Percentiles rank a stretch among this genome's conserved stretches.
These are phyloP conservation scores for Acleris cristana DNA, from an alignment of 2,888 invertebrate genomes.

Conservation along the genomic window DNA sequence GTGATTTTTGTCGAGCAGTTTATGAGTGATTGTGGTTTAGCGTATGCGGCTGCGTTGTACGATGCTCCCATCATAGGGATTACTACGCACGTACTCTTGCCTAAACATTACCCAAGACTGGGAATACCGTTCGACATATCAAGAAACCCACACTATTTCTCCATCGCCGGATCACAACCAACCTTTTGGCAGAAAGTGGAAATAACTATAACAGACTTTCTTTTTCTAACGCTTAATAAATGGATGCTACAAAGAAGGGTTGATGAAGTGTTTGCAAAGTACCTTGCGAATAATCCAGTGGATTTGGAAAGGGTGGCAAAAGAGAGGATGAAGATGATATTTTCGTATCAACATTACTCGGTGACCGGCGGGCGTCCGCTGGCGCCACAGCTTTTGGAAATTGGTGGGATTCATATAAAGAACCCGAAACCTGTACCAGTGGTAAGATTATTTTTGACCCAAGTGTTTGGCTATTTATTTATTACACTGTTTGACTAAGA, in stretches of 20 bases:
- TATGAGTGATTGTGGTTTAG: conserved; percentile 71
- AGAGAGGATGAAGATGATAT: conserved; percentile 77
- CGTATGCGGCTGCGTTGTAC: conserved; percentile 61
- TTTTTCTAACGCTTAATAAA: conserved; percentile 49
- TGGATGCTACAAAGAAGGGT: conserved; percentile 61
- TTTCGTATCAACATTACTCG: conserved; percentile 85
- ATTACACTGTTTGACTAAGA: too few relatives aligned
- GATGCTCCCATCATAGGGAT: conserved; percentile 80
- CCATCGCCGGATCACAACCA: conserved; percentile 58
- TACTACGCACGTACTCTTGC: conserved; percentile 75
- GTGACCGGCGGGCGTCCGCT: conserved; percentile 80
- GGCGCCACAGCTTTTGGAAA: conserved; percentile 83
- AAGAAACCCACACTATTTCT: conserved; percentile 75
- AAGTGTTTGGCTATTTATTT: conserved; percentile 34
- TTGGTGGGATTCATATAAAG: conserved; percentile 81
- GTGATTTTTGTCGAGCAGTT: conserved; percentile 77
- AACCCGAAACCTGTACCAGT: conserved; percentile 54
- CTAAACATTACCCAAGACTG: conserved; percentile 73
- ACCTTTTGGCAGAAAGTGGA: conserved; percentile 57
- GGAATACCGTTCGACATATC: conserved; percentile 77
- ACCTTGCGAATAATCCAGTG: conserved; percentile 71
- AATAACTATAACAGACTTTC: conserved; percentile 49
- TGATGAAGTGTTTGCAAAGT: conserved; percentile 59
- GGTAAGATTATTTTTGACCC: conserved; percentile 51
- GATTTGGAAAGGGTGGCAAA: conserved; percentile 72